Evolutionary conservation across 2,888 invertebrate genomes (phyloP).

Genomic region (Microplitis deprimator): DNA sequence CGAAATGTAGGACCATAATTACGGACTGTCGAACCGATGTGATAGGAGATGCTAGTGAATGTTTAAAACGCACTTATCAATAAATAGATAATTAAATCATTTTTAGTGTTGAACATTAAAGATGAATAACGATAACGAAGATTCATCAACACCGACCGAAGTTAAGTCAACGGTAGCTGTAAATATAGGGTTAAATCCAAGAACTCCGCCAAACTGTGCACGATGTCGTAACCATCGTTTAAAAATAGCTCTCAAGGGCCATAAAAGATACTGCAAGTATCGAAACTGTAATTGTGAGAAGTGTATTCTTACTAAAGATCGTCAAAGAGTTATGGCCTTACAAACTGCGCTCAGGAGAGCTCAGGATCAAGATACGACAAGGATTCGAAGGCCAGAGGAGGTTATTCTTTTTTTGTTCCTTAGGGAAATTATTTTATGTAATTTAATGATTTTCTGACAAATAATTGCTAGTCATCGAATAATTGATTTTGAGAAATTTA

Average conservation of each 20-base stretch:
- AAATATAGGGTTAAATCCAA: constrained; percentile 41
- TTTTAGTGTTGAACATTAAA: constrained; percentile 37
- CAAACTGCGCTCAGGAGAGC: constrained; percentile 89
- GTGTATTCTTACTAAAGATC: constrained; percentile 88
- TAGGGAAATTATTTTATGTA: constrained; percentile 37
- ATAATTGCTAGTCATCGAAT: not conserved
- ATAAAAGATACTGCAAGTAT: constrained; percentile 92
- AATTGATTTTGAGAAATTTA: constrained; percentile 48
- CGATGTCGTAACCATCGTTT: constrained; percentile 93
- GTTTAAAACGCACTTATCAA: not conserved
- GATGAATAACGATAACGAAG: constrained; percentile 48
- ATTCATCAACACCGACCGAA: constrained; percentile 41
- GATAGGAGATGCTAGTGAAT: not conserved
- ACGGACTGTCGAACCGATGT: not conserved
- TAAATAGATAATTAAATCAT: not conserved
- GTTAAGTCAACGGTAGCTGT: constrained; percentile 35
- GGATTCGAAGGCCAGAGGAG: constrained; percentile 54
- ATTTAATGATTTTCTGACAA: not conserved
- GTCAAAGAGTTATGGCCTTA: constrained; percentile 91
- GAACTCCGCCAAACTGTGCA: constrained; percentile 87
- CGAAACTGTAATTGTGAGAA: constrained; percentile 88
- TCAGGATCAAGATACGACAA: constrained; percentile 85
- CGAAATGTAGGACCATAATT: not conserved
- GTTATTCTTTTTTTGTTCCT: constrained; percentile 55
- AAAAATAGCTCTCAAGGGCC: constrained; percentile 90